phyloP scores from a whole-genome alignment of 2,888 invertebrate genomes.

The Dendrolimus houi region DNA sequence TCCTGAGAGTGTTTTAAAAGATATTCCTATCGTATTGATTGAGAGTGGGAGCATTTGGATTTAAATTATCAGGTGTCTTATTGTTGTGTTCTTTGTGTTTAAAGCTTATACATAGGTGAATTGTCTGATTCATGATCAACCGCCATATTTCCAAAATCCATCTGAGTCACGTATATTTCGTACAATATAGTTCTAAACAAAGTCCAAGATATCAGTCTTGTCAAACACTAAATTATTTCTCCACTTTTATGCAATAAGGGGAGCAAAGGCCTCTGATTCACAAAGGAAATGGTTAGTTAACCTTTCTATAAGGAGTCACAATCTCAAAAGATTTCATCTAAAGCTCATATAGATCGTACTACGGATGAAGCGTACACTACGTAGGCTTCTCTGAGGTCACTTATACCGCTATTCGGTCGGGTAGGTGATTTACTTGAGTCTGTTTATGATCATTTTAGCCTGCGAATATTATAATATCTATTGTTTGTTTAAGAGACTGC shows the following conservation, averaged over 20 bases:
- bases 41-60: too few relatives aligned
- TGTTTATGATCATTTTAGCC: not conserved
- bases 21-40: too few relatives aligned
- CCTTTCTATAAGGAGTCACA: not conserved
- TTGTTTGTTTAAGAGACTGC: not conserved
- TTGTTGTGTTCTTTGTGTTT: too few relatives aligned
- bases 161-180: too few relatives aligned
- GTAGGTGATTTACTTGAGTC: conserved; percentile 3
- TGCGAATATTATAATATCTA: not conserved
- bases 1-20: not conserved
- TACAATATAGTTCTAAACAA: too few relatives aligned
- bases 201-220: too few relatives aligned
- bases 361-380: conserved; percentile 2
- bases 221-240: too few relatives aligned
- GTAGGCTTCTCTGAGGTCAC: conserved; percentile 29
- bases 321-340: not conserved
- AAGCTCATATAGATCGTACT: not conserved
- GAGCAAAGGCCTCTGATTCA: not conserved
- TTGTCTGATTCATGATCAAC: too few relatives aligned
- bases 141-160: too few relatives aligned
- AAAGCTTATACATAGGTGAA: too few relatives aligned
- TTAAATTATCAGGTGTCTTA: too few relatives aligned
- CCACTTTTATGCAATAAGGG: too few relatives aligned
- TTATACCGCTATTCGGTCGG: conserved; percentile 22
- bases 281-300: not conserved